phyloP scores from a whole-genome alignment of 2,113 vertebrate species.

The Apteryx mantelli region DNA sequence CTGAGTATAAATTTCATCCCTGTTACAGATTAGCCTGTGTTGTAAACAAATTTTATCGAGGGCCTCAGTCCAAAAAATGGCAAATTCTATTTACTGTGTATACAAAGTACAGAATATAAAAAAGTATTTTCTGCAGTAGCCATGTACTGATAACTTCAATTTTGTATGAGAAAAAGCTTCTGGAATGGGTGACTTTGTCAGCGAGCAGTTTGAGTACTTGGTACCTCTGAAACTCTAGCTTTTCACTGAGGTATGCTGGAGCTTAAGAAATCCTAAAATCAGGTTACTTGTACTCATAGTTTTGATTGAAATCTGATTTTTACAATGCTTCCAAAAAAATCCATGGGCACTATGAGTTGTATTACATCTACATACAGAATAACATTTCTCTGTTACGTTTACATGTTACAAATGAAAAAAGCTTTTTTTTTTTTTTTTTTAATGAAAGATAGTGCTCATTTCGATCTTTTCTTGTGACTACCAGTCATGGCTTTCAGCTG shows the following conservation, averaged over 20 bases:
- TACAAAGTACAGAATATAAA: not conserved
- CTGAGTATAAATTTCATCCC: not conserved
- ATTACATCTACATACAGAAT: not conserved
- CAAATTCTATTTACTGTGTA: not conserved
- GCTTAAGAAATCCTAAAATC: not conserved
- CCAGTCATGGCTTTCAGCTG: not conserved
- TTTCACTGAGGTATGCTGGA: not conserved
- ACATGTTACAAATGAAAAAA: not conserved
- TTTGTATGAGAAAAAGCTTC: not conserved
- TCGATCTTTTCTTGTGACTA: not conserved
- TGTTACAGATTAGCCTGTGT: not conserved
- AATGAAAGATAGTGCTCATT: not conserved
- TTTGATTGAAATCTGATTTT: not conserved
- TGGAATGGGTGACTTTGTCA: not conserved
- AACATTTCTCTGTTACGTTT: not conserved
- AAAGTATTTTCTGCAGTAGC: fast-evolving
- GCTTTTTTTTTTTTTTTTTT: too few species aligned
- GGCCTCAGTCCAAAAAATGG: not conserved
- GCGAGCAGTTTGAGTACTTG: not conserved
- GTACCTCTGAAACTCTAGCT: not conserved
- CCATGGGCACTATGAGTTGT: not conserved
- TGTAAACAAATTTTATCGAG: not conserved
- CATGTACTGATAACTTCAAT: not conserved
- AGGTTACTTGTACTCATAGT: not conserved
- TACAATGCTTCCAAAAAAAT: not conserved